Conservation (phyloP, 2,888 invertebrate genomes). For the Trichogramma evanescens region DNA sequence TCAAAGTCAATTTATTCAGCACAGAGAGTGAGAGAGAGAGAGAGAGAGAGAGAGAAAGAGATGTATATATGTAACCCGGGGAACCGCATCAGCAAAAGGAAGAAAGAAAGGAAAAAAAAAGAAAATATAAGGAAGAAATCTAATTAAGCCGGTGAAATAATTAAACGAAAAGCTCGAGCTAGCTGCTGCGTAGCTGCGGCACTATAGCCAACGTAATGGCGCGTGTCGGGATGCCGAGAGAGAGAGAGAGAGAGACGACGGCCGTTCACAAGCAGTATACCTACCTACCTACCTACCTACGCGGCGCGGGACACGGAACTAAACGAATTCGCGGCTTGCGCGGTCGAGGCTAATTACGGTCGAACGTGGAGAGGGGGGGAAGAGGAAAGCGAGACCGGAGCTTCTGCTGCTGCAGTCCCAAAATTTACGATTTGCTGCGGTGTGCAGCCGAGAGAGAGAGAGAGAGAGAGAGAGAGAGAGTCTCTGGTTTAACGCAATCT, state of each 20-base stretch:
- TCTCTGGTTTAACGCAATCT: neutral
- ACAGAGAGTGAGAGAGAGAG: too few species aligned
- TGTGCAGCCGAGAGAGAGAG: too few species aligned
- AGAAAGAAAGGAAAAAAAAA: too few species aligned
- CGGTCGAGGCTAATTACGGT: slow-evolving; percentile 22
- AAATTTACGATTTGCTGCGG: slow-evolving; percentile 12
- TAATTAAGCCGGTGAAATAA: slow-evolving; percentile 14
- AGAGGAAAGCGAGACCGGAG: neutral
- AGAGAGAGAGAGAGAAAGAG: too few species aligned
- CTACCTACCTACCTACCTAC: too few species aligned
- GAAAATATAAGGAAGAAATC: slow-evolving; percentile 7
- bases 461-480: too few species aligned
- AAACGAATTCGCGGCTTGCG: slow-evolving; percentile 13
- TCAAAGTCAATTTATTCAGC: too few species aligned
- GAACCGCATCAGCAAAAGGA: too few species aligned
- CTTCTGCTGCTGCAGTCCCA: neutral
- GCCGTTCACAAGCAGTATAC: too few species aligned
- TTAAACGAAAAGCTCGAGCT: slow-evolving; percentile 14
- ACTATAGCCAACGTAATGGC: neutral
- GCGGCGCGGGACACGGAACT: neutral
- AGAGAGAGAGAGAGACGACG: neutral
- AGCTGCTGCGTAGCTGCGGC: too few species aligned
- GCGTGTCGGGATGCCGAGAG: neutral
- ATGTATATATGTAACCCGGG: too few species aligned
- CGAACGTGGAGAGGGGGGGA: too few species aligned